Evolutionary conservation across 2,888 invertebrate genomes (phyloP).

Genomic region (Leptinotarsa juncta): DNA sequence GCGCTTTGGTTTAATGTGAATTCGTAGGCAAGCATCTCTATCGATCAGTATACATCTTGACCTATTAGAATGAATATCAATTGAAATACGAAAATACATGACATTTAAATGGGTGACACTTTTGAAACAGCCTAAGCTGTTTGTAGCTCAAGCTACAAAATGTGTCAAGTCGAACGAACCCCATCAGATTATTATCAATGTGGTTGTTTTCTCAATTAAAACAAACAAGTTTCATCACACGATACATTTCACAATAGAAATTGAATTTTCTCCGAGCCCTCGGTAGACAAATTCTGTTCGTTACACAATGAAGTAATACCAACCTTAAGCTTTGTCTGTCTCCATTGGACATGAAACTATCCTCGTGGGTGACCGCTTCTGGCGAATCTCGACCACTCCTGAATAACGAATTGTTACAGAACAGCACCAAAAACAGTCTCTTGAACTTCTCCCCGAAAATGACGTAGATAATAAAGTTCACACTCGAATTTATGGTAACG

Average conservation of each 20-base stretch:
- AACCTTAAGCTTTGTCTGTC: constrained; percentile 77
- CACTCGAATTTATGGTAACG: constrained; percentile 96
- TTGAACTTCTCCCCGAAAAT: constrained; percentile 98
- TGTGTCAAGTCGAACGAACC: too few species aligned
- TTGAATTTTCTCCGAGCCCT: background rate
- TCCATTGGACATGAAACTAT: constrained; percentile 84
- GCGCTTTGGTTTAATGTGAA: too few species aligned
- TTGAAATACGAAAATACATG: too few species aligned
- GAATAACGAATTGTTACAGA: constrained; percentile 62
- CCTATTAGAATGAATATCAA: too few species aligned
- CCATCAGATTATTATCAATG: too few species aligned
- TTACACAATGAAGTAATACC: constrained; percentile 15
- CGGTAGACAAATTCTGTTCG: background rate
- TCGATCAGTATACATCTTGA: too few species aligned
- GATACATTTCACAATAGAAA: background rate
- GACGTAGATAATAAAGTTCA: constrained; percentile 97
- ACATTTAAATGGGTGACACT: too few species aligned
- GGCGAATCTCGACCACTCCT: constrained; percentile 74
- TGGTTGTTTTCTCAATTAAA: too few species aligned
- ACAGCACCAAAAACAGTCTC: constrained; percentile 74
- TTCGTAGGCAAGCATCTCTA: too few species aligned
- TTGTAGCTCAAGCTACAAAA: too few species aligned
- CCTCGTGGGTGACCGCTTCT: constrained; percentile 81
- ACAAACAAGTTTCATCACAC: background rate
- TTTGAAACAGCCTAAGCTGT: too few species aligned